Evolutionary conservation across 2,888 invertebrate species (phyloP).

Genomic region (Tridacna gigas): DNA sequence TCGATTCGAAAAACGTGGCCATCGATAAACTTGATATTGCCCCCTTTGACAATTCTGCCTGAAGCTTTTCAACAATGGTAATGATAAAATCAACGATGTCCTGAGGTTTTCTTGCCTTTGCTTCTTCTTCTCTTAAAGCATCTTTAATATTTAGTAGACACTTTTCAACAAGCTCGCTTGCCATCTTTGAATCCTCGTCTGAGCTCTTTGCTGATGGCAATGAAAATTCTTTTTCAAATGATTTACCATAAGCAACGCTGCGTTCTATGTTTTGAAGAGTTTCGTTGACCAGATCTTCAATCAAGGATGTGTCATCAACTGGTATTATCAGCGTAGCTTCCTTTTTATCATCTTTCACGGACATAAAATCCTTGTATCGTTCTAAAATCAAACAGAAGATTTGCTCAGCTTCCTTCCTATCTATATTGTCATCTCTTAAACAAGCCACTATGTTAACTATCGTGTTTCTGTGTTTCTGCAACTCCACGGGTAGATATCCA

Average conservation of each 20-base stretch:
- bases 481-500: slow-evolving; percentile 33
- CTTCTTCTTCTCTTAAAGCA: not conserved
- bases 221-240: slow-evolving; percentile 55
- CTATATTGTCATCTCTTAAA: slow-evolving; percentile 57
- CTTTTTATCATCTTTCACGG: not conserved
- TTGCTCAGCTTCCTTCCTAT: slow-evolving; percentile 53
- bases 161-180: slow-evolving; percentile 35
- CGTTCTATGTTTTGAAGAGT: slow-evolving; percentile 63
- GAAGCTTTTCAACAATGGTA: slow-evolving; percentile 43
- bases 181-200: slow-evolving; percentile 41
- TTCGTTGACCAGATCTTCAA: slow-evolving; percentile 62
- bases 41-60: slow-evolving; percentile 47
- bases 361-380: slow-evolving; percentile 53
- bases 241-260: slow-evolving; percentile 61
- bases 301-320: slow-evolving; percentile 44
- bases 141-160: slow-evolving; percentile 42
- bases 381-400: slow-evolving; percentile 68
- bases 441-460: slow-evolving; percentile 52
- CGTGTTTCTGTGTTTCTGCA: slow-evolving; percentile 41
- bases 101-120: not conserved
- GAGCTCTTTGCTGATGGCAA: slow-evolving; percentile 51
- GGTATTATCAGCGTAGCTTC: slow-evolving; percentile 17
- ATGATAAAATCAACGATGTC: slow-evolving; percentile 55
- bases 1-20: slow-evolving; percentile 55
- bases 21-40: slow-evolving; percentile 58